Evolutionary conservation across 2,797 vertebrate genomes (phyloP).

Genomic region (Neosalanx taihuensis): DNA sequence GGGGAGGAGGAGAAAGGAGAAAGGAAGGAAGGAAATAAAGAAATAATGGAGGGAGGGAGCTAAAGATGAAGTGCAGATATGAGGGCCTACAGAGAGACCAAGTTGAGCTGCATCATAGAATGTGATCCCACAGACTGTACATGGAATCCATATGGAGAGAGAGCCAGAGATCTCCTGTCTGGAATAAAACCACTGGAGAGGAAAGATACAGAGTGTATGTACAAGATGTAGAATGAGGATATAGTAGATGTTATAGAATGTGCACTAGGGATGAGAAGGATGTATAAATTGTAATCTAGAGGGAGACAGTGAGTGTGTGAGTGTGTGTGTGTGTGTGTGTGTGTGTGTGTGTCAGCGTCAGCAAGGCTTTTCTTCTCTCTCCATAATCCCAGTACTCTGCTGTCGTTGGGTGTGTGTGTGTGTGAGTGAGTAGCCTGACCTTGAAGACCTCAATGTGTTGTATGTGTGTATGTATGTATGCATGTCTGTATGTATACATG

Average conservation of each 20-base stretch:
- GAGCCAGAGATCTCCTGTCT: no score
- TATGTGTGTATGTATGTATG: constrained; percentile 10
- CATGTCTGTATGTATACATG: constrained; percentile 4
- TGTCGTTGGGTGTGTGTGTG: not conserved
- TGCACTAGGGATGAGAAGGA: no score
- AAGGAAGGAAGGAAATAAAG: not conserved
- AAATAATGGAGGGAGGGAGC: not conserved
- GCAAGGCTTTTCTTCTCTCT: no score
- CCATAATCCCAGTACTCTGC: not conserved
- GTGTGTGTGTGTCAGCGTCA: not conserved
- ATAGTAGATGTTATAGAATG: no score
- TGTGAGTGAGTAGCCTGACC: no score
- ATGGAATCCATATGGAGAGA: no score
- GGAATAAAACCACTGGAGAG: no score
- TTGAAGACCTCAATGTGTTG: not conserved
- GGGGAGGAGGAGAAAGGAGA: not conserved
- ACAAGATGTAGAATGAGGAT: not conserved
- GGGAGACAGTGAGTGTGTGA: no score
- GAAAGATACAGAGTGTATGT: no score
- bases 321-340: not conserved
- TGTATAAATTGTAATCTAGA: no score
- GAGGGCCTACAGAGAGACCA: not conserved
- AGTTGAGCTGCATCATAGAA: no score
- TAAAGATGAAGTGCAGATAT: not conserved
- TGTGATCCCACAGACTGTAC: no score